These are phyloP conservation scores for Vandiemenella viatica DNA, from an alignment of 2,888 invertebrate species.

Conservation along the genomic window DNA sequence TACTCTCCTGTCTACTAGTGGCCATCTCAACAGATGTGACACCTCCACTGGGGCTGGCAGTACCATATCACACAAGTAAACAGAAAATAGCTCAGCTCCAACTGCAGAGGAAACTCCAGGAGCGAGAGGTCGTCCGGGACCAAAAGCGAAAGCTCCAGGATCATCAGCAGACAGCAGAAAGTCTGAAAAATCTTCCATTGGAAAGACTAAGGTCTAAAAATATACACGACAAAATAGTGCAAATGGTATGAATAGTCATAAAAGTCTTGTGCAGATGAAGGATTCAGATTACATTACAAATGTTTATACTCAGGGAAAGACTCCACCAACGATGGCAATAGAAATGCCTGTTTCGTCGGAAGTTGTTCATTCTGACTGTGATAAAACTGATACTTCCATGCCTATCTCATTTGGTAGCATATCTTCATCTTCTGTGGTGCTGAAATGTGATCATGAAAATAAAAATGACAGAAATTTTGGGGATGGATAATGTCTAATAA, in stretches of 20 bases:
- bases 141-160: constrained; percentile 37
- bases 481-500: too few species aligned
- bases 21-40: constrained; percentile 22
- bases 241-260: too few species aligned
- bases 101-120: constrained; percentile 51
- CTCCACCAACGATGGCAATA: background rate
- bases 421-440: background rate
- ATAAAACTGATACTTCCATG: background rate
- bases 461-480: too few species aligned
- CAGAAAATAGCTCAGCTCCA: constrained; percentile 45
- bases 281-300: constrained; percentile 4
- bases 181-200: background rate
- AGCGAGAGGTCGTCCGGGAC: constrained; percentile 46
- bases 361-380: background rate
- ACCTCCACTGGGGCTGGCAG: background rate
- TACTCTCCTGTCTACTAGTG: constrained; percentile 32
- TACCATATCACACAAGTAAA: constrained; percentile 23
- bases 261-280: too few species aligned
- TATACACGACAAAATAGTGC: constrained; percentile 1
- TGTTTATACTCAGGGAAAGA: constrained; percentile 3
- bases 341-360: background rate
- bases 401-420: background rate
- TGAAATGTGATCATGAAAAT: too few species aligned
- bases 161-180: background rate
- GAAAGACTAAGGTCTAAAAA: constrained; percentile 5